Evolutionary conservation across 2,888 invertebrate species (phyloP).

Genomic region (Metallyticus violacea): DNA sequence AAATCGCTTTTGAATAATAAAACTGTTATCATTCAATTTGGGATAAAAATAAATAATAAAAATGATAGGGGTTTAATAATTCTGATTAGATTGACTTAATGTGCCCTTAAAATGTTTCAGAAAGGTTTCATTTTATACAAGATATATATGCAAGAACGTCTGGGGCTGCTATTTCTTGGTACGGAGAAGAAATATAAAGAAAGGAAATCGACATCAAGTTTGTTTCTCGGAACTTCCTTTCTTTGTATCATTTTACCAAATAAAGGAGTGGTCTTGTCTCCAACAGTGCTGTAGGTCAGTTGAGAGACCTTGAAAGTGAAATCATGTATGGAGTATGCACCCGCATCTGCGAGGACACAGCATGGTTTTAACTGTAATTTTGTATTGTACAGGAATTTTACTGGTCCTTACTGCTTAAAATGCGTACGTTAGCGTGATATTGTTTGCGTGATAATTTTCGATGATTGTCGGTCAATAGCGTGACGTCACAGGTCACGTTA

Average conservation of each 20-base stretch:
- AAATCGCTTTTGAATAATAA: too few species aligned
- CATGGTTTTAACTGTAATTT: neutral
- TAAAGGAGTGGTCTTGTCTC: constrained; percentile 3
- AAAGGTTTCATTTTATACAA: too few species aligned
- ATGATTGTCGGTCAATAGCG: constrained; percentile 33
- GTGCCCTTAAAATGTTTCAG: too few species aligned
- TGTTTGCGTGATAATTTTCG: constrained; percentile 21
- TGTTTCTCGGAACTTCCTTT: neutral
- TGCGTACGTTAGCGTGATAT: constrained; percentile 9
- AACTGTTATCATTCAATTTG: too few species aligned
- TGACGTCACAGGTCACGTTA: constrained; percentile 34
- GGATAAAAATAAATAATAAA: too few species aligned
- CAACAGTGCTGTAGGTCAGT: neutral
- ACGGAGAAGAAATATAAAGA: neutral
- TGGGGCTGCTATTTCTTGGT: too few species aligned
- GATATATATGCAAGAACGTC: too few species aligned
- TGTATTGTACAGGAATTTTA: neutral
- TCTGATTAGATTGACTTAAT: too few species aligned
- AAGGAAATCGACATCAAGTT: neutral
- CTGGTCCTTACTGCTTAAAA: neutral
- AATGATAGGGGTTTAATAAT: too few species aligned
- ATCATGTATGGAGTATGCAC: neutral
- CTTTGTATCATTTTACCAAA: neutral
- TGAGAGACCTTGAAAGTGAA: neutral
- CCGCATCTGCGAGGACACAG: neutral